Evolutionary conservation across 2,797 vertebrate species (phyloP), one percentile per base, ranked within the genome.

Genomic region (Glyptemys insculpta): DNA sequence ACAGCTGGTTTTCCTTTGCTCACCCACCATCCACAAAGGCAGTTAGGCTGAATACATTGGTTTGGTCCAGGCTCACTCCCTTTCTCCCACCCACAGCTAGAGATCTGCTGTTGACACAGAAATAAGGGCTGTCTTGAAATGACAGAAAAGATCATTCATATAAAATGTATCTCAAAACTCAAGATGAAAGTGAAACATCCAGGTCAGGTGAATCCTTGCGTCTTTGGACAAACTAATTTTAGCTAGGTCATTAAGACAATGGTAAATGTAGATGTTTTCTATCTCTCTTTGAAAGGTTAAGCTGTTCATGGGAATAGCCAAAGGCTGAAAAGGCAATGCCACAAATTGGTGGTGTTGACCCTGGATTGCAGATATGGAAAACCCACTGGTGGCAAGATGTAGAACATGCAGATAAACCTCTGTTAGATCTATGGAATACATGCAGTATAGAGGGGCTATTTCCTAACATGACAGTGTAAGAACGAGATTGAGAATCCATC

Each of bases 391-490:
- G 12, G 37, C 11, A 44, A 44, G 23, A 74, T 25, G 23, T 21
- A 74, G 9, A 74, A 23, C 19, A 25, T 41, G 37, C 12, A 44
- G 11, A 27, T 44, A 74, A 12, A 8, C 37, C 23, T 25, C n/a
- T 74, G 37, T 74, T 9, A 79, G 37, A 53, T 68, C 52, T 31
- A 10, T 5, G 44, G 15, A 44, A 44, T 18, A 34, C 3, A 85
- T 74, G 78, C 49, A 65, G 62, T 16, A 57, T 11, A 21, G 34
- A 88, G 47, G 14, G 5, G 9, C 11, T 47, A 25, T 56, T 74
- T 25, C 0, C 0, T 53, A 85, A 50, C 8, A 15, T 0, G 2
- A 1, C 1, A n/a, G 59, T 31, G 27, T 44, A 49, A 41, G 50
- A 72, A 34, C 49, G 37, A 79, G 5, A 19, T n/a, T 68, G n/a